Percentiles rank a stretch among this genome's conserved stretches.
These are phyloP conservation scores for Umimayanthus chanpuru DNA, from an alignment of 92 coral and sea anemone species.

Conservation along the genomic window DNA sequence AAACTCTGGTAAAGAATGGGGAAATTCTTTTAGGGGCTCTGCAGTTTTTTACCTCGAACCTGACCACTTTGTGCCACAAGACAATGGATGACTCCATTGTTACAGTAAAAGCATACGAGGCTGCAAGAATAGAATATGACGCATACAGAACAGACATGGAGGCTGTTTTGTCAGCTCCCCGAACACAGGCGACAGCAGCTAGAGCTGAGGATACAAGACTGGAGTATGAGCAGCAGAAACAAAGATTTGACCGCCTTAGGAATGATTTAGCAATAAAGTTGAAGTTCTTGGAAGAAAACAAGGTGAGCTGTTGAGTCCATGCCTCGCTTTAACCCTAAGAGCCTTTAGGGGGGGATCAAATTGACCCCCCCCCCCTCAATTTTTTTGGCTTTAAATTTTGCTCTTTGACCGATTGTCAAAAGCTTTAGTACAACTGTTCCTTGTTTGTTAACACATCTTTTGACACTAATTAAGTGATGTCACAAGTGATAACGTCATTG, in stretches of 20 bases:
- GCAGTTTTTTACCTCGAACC: slow-evolving; percentile 85
- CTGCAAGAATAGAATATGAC: slow-evolving; percentile 96
- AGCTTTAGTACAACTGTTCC: too few relatives aligned
- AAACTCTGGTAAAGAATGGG: slow-evolving; percentile 89
- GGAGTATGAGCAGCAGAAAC: slow-evolving; percentile 87
- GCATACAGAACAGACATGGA: slow-evolving; percentile 98
- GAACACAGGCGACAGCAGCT: slow-evolving; percentile 74
- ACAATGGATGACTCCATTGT: slow-evolving; percentile 97
- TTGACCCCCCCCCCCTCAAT: too few relatives aligned
- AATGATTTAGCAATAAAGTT: slow-evolving; percentile 89
- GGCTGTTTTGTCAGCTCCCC: slow-evolving; percentile 66
- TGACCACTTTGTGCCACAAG: slow-evolving; percentile 91
- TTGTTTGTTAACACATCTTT: too few relatives aligned
- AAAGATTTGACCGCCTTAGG: slow-evolving; percentile 88
- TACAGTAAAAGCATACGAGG: slow-evolving; percentile 92
- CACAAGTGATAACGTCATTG: too few relatives aligned
- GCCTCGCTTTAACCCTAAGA: too few relatives aligned
- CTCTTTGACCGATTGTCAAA: too few relatives aligned
- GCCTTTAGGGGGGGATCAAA: too few relatives aligned
- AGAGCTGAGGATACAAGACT: slow-evolving; percentile 86
- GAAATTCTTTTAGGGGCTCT: slow-evolving; percentile 95
- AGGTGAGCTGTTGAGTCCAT: slow-evolving; percentile 59
- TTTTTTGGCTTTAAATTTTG: too few relatives aligned
- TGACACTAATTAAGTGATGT: too few relatives aligned
- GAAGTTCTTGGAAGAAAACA: slow-evolving; percentile 95